Conservation (phyloP, 2,113 vertebrate species). For the Brachyhypopomus occidentalis region DNA sequence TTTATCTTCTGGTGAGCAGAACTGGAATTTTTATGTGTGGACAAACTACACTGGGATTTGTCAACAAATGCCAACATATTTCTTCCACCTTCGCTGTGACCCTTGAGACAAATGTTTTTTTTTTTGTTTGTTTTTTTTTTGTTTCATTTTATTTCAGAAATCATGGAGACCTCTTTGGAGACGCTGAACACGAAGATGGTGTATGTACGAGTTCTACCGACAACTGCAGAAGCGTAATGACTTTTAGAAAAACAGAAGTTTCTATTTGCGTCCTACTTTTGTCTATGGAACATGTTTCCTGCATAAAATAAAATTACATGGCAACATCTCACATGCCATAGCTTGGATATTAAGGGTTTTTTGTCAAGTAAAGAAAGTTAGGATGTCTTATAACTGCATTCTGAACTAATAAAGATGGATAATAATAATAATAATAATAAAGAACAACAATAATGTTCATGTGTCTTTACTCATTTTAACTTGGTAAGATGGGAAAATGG, state of each 20-base stretch:
- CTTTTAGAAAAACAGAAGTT: constrained; percentile 25
- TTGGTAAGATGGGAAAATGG: background rate
- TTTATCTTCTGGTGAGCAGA: too few species aligned
- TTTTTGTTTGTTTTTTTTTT: background rate
- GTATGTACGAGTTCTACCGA: constrained; percentile 83
- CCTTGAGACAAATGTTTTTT: too few species aligned
- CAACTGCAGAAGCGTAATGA: constrained; percentile 77
- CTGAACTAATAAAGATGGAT: constrained; percentile 30
- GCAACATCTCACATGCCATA: background rate
- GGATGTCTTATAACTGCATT: constrained; percentile 33
- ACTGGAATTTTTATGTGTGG: too few species aligned
- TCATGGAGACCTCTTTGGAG: constrained; percentile 83
- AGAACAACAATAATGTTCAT: background rate
- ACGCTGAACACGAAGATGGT: constrained; percentile 85
- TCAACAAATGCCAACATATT: too few species aligned
- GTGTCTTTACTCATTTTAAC: background rate
- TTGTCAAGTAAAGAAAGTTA: constrained; percentile 8
- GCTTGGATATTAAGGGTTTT: background rate
- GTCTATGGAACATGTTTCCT: background rate
- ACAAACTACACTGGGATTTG: too few species aligned
- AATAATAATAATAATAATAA: too few species aligned
- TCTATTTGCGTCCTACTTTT: background rate
- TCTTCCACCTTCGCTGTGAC: too few species aligned
- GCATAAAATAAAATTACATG: background rate
- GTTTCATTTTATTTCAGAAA: constrained; percentile 74